phyloP scores from a whole-genome alignment of 35 echinoderm and acorn worm species.

The Ophioderma brevispina region DNA sequence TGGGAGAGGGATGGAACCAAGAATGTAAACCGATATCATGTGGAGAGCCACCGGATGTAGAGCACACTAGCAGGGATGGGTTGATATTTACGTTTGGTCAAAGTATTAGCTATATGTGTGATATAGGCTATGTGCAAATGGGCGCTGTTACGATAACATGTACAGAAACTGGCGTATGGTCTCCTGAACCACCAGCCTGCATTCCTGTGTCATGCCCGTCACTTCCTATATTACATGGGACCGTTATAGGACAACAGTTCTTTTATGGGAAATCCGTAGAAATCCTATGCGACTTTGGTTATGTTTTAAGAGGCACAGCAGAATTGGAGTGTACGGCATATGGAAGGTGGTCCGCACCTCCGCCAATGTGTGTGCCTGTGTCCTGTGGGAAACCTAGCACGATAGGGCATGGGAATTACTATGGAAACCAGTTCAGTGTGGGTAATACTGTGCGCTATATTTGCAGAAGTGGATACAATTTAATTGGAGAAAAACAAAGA shows the following conservation, averaged over 20 bases:
- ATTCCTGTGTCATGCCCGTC: not conserved
- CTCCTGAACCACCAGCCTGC: slow-evolving; percentile 8
- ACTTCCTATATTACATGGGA: not conserved
- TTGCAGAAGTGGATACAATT: slow-evolving; percentile 33
- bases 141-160: slow-evolving; percentile 22
- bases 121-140: slow-evolving; percentile 13
- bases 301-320: not conserved
- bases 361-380: slow-evolving; percentile 37
- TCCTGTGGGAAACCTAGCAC: slow-evolving; percentile 5
- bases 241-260: slow-evolving; percentile 3
- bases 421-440: not conserved
- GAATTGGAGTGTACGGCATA: slow-evolving; percentile 11
- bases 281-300: slow-evolving; percentile 34
- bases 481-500: slow-evolving; percentile 3
- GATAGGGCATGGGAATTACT: slow-evolving; percentile 28
- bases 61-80: not conserved
- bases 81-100: slow-evolving; percentile 34
- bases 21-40: slow-evolving; percentile 28
- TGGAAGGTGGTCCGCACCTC: slow-evolving; percentile 17
- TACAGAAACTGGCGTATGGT: slow-evolving; percentile 42
- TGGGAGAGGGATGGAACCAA: not conserved
- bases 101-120: slow-evolving; percentile 41
- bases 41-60: slow-evolving; percentile 22
- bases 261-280: not conserved
- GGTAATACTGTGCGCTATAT: slow-evolving; percentile 22